Evolutionary conservation across 2,888 invertebrate genomes (phyloP).

Genomic region (Antheraea assamensis): DNA sequence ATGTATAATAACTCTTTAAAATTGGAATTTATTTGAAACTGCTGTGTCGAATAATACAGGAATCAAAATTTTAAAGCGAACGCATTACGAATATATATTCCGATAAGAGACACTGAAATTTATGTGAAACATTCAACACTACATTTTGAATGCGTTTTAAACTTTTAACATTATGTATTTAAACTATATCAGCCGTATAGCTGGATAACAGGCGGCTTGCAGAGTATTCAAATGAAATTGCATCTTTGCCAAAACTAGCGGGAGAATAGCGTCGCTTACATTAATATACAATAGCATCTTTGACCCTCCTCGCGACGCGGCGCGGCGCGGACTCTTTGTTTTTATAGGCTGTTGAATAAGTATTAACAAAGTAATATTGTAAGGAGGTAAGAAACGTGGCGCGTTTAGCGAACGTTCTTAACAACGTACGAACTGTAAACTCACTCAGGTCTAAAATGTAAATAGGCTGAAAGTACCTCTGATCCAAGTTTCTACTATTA

Average conservation of each 20-base stretch:
- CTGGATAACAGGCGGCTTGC: conserved; percentile 74
- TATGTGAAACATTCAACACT: conserved; percentile 1
- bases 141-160: conserved; percentile 30
- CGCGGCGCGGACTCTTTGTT: conserved; percentile 63
- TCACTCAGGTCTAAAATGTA: background rate
- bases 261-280: conserved; percentile 74
- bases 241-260: conserved; percentile 82
- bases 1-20: too few species aligned
- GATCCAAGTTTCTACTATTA: background rate
- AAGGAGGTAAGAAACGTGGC: conserved; percentile 60
- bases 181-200: conserved; percentile 71
- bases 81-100: background rate
- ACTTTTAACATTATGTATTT: conserved; percentile 77
- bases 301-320: conserved; percentile 69
- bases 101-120: background rate
- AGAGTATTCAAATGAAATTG: conserved; percentile 82
- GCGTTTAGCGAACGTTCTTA: conserved; percentile 48
- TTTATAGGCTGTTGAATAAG: conserved; percentile 77
- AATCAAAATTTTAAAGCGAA: conserved; percentile 1
- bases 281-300: conserved; percentile 78
- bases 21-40: background rate
- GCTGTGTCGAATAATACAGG: background rate
- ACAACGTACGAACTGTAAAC: background rate
- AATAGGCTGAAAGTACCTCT: background rate
- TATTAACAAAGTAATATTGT: conserved; percentile 70